Conservation (phyloP, 2,797 vertebrate genomes). For the Setipinna tenuifilis region DNA sequence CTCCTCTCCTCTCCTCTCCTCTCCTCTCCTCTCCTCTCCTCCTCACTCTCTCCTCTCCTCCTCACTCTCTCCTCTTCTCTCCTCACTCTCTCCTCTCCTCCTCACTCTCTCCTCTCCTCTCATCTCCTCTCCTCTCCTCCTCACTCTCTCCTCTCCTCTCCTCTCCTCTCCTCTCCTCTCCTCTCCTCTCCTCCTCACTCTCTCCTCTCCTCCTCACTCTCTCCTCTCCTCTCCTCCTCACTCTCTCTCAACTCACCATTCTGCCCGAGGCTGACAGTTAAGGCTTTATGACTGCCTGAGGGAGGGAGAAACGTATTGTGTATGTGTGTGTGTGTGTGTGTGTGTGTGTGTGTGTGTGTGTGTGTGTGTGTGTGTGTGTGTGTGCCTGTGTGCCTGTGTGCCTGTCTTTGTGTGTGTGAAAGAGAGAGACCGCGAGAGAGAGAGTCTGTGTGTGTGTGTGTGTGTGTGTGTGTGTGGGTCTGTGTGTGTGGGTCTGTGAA, state of each 20-base stretch:
- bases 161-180: conserved; percentile 17
- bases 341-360: conserved; percentile 1
- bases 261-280: conserved; percentile 29
- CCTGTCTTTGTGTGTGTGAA: too few relatives aligned
- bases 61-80: neutral
- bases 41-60: neutral
- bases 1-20: neutral
- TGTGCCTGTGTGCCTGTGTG: neutral
- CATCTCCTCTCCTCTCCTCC: too few relatives aligned
- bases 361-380: neutral
- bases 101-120: neutral
- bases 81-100: too few relatives aligned
- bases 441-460: too few relatives aligned
- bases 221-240: neutral
- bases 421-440: too few relatives aligned
- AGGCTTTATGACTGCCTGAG: conserved; percentile 32
- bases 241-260: neutral
- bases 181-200: neutral
- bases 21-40: neutral
- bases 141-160: too few relatives aligned
- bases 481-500: conserved; percentile 34
- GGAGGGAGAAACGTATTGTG: conserved; percentile 20
- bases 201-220: conserved; percentile 43
- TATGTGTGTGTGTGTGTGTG: neutral
- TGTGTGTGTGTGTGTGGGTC: neutral